A percentile compares a stretch with the other conserved stretches of the same genome.
These are phyloP conservation scores for Thysanoteuthis rhombus DNA, from an alignment of 2,888 invertebrate species.

Conservation along the genomic window DNA sequence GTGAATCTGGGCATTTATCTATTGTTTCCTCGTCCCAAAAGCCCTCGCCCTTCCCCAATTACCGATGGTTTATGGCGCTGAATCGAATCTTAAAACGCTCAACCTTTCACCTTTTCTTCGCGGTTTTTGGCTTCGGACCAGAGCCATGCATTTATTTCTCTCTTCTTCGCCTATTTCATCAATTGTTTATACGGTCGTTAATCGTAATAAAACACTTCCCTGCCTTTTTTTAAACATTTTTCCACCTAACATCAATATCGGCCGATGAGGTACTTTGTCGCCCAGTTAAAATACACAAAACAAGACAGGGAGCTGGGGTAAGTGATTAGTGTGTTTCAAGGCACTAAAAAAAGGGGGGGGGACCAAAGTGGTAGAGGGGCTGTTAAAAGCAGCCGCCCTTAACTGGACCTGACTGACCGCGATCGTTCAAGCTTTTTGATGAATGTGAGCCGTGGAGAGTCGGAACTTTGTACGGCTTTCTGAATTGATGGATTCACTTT, in stretches of 20 bases:
- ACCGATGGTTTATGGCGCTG: background rate
- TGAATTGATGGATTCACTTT: background rate
- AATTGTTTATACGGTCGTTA: background rate
- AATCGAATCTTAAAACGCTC: background rate
- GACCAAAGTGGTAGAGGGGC: background rate
- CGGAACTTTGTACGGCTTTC: background rate
- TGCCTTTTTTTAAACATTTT: background rate
- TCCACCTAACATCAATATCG: background rate
- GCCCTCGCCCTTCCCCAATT: background rate
- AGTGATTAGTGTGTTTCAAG: background rate
- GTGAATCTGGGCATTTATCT: background rate
- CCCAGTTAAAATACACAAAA: background rate
- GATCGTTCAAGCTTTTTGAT: background rate
- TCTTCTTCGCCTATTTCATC: background rate
- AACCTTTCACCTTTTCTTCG: background rate
- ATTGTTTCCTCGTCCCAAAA: background rate
- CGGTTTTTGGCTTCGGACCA: background rate
- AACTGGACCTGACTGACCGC: background rate
- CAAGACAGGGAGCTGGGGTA: background rate
- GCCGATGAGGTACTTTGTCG: background rate
- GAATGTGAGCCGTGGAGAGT: background rate
- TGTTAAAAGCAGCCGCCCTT: background rate
- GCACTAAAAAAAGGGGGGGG: background rate
- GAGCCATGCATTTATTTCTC: background rate
- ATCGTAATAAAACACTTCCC: background rate